phyloP scores from a whole-genome alignment of 2,888 invertebrate genomes.

The Lasioglossum villosulum region DNA sequence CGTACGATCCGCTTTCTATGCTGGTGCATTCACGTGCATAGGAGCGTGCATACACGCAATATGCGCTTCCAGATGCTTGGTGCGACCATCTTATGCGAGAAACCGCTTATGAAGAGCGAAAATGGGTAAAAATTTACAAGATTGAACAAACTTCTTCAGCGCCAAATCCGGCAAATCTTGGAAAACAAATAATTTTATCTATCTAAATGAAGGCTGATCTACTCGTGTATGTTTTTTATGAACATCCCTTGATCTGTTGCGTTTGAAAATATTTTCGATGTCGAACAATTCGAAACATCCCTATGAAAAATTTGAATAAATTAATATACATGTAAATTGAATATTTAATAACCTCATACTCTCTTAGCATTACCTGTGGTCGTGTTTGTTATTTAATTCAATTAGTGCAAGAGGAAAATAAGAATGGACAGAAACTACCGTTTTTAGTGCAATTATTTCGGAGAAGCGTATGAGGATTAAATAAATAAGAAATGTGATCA shows the following conservation, averaged over 20 bases:
- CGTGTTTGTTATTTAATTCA: too few species aligned
- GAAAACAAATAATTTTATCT: not conserved
- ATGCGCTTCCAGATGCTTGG: not conserved
- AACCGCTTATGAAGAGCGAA: not conserved
- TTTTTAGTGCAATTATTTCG: not conserved
- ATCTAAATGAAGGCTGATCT: not conserved
- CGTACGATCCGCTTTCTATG: constrained; percentile 2
- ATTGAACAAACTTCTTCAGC: not conserved
- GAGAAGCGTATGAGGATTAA: not conserved
- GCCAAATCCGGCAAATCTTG: not conserved
- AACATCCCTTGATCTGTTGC: not conserved
- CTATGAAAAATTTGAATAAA: too few species aligned
- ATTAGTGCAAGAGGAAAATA: too few species aligned
- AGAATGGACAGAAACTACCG: too few species aligned
- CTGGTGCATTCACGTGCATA: not conserved
- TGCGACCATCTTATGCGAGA: not conserved
- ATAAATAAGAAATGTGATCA: not conserved
- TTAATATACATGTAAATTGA: too few species aligned
- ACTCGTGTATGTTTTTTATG: not conserved
- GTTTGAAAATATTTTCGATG: not conserved
- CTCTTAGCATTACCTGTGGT: too few species aligned
- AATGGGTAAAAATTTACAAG: not conserved
- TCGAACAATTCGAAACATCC: not conserved
- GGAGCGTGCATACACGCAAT: not conserved
- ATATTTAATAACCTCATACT: too few species aligned